Evolutionary conservation across 1,140 invertebrate genomes (phyloP), one percentile per base, ranked within the genome.

Genomic region (Metopolophium dirhodum): DNA sequence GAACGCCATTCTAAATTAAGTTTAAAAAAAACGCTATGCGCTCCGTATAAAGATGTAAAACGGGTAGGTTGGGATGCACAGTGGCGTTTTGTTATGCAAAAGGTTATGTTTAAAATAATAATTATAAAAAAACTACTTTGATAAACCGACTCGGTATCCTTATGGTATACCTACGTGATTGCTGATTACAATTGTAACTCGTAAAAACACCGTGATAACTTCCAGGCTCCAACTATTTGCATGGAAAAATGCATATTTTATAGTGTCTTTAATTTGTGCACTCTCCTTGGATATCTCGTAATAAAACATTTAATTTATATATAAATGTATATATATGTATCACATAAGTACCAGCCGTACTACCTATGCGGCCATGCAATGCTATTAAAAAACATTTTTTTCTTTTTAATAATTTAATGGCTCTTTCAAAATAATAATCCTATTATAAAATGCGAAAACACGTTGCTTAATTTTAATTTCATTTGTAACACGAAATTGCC

Each of bases 131-230:
- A 91, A 77, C 45, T 45, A 30, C 37, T 68, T 77, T 49, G 90
- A 77, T 91, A 91, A 91, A 68, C 61, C 61, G 57, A 77, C 41
- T 61, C 51, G 2, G 47, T 89, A 68, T 91, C 57, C 61, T 77
- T 91, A 91, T 77, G 90, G 54, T 68, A 37, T 37, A 41, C 30
- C 30, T 45, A 57, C 51, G 88, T 41, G 51, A 57, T 89, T 37
- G 47, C 87, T 57, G 45, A 91, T 91, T 91, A 91, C 90, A 77
- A 91, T 91, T 91, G 90, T 91, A 91, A 77, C 90, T 91, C 90
- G 45, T 91, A 91, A 91, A 68, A 91, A 91, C 90, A 91, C 47
- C 41, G 45, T 77, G 90, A 77, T 91, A 91, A 91, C 90, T 91
- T 47, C 61, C 54, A 49, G 26, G 41, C 77, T 35, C 90, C 54